Base-by-base conservation (phyloP, 2,797 vertebrate genomes). In the Acanthornis magna region DNA sequence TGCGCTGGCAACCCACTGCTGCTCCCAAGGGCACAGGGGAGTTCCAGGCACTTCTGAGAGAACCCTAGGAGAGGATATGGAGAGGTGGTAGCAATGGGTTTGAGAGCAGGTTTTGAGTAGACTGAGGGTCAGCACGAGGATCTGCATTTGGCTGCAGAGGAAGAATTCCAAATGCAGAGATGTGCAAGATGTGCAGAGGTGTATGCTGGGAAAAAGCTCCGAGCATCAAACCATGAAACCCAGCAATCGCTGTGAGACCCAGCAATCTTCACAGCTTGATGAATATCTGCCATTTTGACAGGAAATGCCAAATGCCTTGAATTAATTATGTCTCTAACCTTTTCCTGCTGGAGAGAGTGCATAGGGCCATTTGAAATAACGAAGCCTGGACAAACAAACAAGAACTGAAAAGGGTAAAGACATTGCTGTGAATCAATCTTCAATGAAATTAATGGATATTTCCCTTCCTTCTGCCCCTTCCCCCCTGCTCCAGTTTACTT, bases 341-440 rank as follows among this genome's bases (percentile, higher is more conserved):
- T 91, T 95, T 95, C 89, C 95, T 94, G 85, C 79, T 90, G 82
- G 30, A 86, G 42, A 76, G 51, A 30, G n/a, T 3, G 11, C 79
- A 94, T 92, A 73, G 85, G 76, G 63, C 79, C 42, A 94, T 79
- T 93, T 71, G 74, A 94, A 90, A 86, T 75, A 93, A 88, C 2
- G 42, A 93, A 54, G 53, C 53, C 93, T 77, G 91, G 61, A 88
- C 79, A 96, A 96, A 94, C 91, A 96, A 96, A 91, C 74, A 95
- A 86, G 83, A 90, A 79, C 38, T 48, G 67, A 70, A 88, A 68
- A 83, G 71, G 53, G 77, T 82, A 86, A 94, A 88, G 66, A 43
- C 32, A 43, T 40, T 82, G 66, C 25, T 76, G n/a, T 61, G 88
- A 81, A 96, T 76, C 29, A 61, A 45, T 86, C 83, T 89, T 53